Conservation (phyloP, 2,797 vertebrate genomes). For the Lacerta bilineata region DNA sequence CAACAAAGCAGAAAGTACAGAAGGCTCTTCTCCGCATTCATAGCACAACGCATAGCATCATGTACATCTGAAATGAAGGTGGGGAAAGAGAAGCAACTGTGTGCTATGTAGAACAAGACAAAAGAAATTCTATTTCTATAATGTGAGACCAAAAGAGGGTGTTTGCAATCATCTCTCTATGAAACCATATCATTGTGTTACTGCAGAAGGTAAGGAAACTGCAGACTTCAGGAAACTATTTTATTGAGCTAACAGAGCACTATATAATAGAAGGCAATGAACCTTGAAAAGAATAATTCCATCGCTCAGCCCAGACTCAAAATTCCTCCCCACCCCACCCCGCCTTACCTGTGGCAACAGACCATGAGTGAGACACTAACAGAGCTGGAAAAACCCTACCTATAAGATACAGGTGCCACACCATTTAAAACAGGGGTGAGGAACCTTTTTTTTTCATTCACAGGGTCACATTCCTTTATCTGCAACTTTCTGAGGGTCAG, state of each 20-base stretch:
- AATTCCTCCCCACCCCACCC: no score
- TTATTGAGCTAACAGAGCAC: not conserved
- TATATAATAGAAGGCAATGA: slow-evolving; percentile 4
- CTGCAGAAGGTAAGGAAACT: not conserved
- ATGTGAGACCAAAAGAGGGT: not conserved
- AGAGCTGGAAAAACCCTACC: not conserved
- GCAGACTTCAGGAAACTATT: not conserved
- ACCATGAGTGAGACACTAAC: not conserved
- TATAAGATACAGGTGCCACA: not conserved
- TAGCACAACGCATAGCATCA: not conserved
- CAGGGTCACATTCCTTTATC: no score
- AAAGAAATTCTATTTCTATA: not conserved
- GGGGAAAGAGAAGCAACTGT: no score
- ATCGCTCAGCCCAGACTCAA: not conserved
- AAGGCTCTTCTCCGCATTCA: not conserved
- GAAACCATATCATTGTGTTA: not conserved
- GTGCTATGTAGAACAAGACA: not conserved
- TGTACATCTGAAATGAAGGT: not conserved
- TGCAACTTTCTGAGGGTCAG: no score
- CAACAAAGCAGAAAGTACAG: not conserved
- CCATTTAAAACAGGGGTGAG: not conserved
- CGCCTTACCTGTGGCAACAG: not conserved
- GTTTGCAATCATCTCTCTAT: not conserved
- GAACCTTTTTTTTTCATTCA: no score
- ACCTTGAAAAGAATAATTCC: not conserved